Evolutionary conservation across 2,888 invertebrate genomes (phyloP).

Genomic region (Phlogophora meticulosa): DNA sequence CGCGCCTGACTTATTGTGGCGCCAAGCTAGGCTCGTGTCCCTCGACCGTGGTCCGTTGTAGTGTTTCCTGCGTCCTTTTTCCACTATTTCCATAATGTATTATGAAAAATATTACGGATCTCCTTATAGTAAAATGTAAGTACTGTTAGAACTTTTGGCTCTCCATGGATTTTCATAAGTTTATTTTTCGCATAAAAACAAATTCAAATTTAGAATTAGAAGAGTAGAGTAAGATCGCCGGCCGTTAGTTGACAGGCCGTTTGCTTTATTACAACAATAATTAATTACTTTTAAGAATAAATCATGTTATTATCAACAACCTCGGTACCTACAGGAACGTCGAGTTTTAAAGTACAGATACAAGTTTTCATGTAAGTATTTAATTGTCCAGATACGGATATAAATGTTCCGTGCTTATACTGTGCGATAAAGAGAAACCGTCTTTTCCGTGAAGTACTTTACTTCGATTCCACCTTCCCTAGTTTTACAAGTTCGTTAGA

Average conservation of each 20-base stretch:
- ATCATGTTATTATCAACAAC: too few relatives aligned
- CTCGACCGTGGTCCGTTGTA: constrained; percentile 45
- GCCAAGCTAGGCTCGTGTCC: constrained; percentile 62
- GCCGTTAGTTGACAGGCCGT: too few relatives aligned
- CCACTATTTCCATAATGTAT: constrained; percentile 72
- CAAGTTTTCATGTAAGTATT: constrained; percentile 20
- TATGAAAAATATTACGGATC: constrained; percentile 65
- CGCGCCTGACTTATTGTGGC: constrained; percentile 73
- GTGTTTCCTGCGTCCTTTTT: constrained; percentile 58
- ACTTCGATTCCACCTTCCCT: neutral
- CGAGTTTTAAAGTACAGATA: too few relatives aligned
- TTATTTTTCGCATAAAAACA: too few relatives aligned
- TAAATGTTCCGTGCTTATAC: neutral
- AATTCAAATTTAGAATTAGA: too few relatives aligned
- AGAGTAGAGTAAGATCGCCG: too few relatives aligned
- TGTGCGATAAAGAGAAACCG: neutral
- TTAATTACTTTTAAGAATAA: too few relatives aligned
- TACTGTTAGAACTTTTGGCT: neutral
- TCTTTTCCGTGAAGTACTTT: neutral
- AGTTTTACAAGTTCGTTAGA: constrained; percentile 22
- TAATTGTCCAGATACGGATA: constrained; percentile 9
- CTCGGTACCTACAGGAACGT: neutral
- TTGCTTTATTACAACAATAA: too few relatives aligned
- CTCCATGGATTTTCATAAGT: too few relatives aligned
- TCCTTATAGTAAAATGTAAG: constrained; percentile 48